Evolutionary conservation across 2,888 invertebrate genomes (phyloP).

Genomic region (Dione juno): DNA sequence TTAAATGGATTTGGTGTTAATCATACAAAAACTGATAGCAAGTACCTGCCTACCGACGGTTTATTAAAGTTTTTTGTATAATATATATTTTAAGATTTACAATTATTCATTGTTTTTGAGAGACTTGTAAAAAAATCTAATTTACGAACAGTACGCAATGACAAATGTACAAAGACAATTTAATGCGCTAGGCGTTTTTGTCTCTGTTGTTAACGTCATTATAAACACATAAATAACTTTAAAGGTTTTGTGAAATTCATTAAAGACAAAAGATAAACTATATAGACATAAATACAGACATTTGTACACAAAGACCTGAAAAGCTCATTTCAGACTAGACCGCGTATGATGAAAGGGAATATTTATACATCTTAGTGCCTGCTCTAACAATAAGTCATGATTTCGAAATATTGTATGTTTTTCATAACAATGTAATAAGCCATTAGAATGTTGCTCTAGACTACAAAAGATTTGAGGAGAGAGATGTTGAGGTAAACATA

Average conservation of each 20-base stretch:
- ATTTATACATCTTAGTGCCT: neutral
- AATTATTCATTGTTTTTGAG: neutral
- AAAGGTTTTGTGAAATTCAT: neutral
- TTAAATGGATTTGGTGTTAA: neutral
- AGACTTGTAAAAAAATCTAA: neutral
- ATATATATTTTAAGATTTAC: neutral
- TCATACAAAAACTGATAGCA: neutral
- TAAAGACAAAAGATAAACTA: neutral
- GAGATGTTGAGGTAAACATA: neutral
- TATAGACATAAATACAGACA: neutral
- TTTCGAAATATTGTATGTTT: neutral
- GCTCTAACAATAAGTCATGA: neutral
- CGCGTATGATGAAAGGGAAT: neutral
- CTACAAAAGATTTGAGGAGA: no score
- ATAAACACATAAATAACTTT: neutral
- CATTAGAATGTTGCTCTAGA: neutral
- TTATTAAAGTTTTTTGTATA: neutral
- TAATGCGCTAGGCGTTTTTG: neutral
- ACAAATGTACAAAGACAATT: neutral
- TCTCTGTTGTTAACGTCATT: neutral
- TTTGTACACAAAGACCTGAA: slow-evolving; percentile 7
- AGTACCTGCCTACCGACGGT: neutral
- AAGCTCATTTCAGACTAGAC: neutral
- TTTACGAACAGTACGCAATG: neutral
- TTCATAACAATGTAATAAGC: neutral